These are phyloP conservation scores for Dynastes grantii DNA, from an alignment of 2,888 invertebrate genomes.

Conservation along the genomic window DNA sequence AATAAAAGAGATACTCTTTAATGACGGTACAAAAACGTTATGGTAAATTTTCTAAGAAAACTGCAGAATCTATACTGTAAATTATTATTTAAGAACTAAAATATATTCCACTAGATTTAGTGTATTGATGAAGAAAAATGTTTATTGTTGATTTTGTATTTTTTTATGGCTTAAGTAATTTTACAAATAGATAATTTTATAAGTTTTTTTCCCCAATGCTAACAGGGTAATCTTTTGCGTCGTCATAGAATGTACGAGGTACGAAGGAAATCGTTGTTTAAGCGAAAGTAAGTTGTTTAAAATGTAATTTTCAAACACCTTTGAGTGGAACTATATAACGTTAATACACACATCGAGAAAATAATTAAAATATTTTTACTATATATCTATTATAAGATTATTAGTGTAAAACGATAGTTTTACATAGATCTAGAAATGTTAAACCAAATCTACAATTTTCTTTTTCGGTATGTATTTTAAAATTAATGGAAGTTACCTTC, in stretches of 20 bases:
- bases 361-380: conserved; percentile 2
- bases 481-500: not conserved
- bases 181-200: no score
- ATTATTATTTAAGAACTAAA: no score
- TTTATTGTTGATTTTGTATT: no score
- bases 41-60: no score
- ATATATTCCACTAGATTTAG: no score
- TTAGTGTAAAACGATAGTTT: not conserved
- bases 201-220: no score
- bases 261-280: not conserved
- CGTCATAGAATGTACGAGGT: no score
- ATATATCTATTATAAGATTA: not conserved
- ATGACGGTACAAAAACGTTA: no score
- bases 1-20: not conserved
- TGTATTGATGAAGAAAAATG: no score
- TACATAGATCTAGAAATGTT: not conserved
- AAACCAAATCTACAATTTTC: not conserved
- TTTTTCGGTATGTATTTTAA: conserved; percentile 3
- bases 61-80: no score
- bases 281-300: not conserved
- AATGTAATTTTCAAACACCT: not conserved
- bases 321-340: not conserved
- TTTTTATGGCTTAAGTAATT: no score
- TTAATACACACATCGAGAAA: not conserved
- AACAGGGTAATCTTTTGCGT: no score